These are phyloP conservation scores for Sesia bembeciformis DNA, from an alignment of 2,888 invertebrate species.

Conservation along the genomic window DNA sequence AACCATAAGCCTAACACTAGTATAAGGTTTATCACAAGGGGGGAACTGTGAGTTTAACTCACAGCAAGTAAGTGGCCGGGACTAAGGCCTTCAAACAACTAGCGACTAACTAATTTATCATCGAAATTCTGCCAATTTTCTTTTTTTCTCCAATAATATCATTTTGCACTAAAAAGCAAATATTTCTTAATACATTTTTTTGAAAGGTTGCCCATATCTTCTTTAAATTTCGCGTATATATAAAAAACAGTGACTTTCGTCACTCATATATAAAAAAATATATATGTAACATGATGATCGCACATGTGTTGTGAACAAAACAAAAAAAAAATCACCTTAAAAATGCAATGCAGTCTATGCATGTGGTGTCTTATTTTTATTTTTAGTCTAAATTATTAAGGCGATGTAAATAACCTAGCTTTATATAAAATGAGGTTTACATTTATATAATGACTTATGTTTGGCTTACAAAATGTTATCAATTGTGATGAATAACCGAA, in stretches of 20 bases:
- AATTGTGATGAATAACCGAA: conserved; percentile 18
- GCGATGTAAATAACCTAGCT: conserved; percentile 54
- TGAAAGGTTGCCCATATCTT: neutral
- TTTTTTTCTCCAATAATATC: neutral
- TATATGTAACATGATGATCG: conserved; percentile 23
- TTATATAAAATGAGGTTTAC: conserved; percentile 59
- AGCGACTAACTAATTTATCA: conserved; percentile 15
- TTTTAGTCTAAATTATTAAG: conserved; percentile 49
- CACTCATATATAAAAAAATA: conserved; percentile 20
- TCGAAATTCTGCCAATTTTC: neutral
- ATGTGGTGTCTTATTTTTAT: conserved; percentile 51
- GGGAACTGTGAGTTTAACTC: conserved; percentile 40
- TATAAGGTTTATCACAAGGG: conserved; percentile 38
- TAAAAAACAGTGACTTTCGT: conserved; percentile 16
- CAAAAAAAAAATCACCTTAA: conserved; percentile 45
- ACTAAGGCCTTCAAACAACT: conserved; percentile 11
- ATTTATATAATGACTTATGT: conserved; percentile 46
- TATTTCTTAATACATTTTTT: neutral
- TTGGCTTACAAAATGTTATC: conserved; percentile 49
- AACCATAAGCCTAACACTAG: neutral
- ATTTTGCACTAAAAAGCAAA: neutral
- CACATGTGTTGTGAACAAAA: conserved; percentile 30
- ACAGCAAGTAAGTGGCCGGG: conserved; percentile 12
- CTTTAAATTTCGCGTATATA: neutral
- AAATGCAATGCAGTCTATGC: conserved; percentile 69